Base-by-base conservation (phyloP, 2,888 invertebrate genomes). In the Hyalella azteca region DNA sequence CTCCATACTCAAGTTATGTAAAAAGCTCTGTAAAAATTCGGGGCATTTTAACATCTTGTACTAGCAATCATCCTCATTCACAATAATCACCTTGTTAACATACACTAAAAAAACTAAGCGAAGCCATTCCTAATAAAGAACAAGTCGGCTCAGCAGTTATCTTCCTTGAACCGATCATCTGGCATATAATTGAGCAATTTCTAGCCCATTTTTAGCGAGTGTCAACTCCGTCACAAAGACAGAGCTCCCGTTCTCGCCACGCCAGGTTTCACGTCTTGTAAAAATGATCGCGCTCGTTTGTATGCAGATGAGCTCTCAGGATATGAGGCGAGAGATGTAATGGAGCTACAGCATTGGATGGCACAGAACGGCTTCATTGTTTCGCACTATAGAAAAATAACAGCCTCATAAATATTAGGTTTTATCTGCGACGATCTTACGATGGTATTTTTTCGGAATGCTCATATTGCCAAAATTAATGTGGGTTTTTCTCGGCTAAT, bases 111-210 rank as follows among this genome's bases (percentile, higher is more conserved):
- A 54, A 7, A 22, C 4, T 54, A 54, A 54, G 22, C 26, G 54
- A 54, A 54, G 0, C 22, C 54, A 7, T 11, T 54, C 54, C 54
- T n/a, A n/a, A 54, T 54, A 54, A 26, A 54, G 54, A 29, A 29
- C 0, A 54, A 29, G 26, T 29, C 49, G 9, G 29, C 13, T 22
- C 22, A 54, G 54, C 26, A 54, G 29, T 54, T 54, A 54, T 29
- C 29, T 54, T 22, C 11, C 26, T 22, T 54, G 29, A 54, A 54
- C 54, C 26, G 54, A 54, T 54, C 54, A 54, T 54, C 54, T 54
- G 54, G 54, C 54, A 54, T 54, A 54, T 54, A 54, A 54, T 54
- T 54, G 54, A 54, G 54, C 54, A 54, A 54, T 54, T 26, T 54
- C 26, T 54, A 54, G 54, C 54, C 54, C 54, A 54, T 54, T 54